Conservation (phyloP, 2,797 vertebrate species). For the Cyprinella venusta region DNA sequence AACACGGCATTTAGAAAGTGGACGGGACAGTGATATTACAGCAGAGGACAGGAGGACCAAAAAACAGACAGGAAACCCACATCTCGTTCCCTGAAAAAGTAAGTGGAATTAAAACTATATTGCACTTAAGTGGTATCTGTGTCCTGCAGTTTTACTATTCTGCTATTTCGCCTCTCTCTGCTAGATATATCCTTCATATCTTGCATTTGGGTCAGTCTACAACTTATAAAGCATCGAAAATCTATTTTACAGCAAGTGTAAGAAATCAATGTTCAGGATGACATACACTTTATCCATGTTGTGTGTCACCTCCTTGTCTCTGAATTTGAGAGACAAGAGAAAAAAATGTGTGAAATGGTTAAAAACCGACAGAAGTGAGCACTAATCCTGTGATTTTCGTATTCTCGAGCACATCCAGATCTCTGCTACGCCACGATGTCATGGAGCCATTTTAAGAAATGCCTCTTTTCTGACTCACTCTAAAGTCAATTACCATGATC, state of each 20-base stretch:
- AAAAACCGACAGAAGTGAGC: conserved; percentile 12
- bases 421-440: conserved; percentile 10
- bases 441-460: conserved; percentile 57
- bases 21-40: not conserved
- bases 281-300: too few relatives aligned
- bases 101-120: conserved; percentile 12
- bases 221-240: conserved; percentile 14
- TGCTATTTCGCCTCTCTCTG: not conserved
- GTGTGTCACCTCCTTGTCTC: not conserved
- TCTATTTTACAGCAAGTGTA: not conserved
- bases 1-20: not conserved
- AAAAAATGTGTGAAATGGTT: not conserved
- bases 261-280: conserved; percentile 5
- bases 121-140: not conserved
- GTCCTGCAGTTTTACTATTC: not conserved
- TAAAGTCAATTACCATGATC: conserved; percentile 52
- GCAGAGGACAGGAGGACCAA: not conserved
- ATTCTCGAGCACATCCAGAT: conserved; percentile 4
- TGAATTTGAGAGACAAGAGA: not conserved
- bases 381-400: conserved; percentile 3
- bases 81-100: conserved; percentile 19
- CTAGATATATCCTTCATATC: not conserved
- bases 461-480: conserved; percentile 64
- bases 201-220: too few relatives aligned
- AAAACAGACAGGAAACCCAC: conserved; percentile 22